phyloP scores from a whole-genome alignment of 2,113 vertebrate genomes.

The Laticauda laticaudata region DNA sequence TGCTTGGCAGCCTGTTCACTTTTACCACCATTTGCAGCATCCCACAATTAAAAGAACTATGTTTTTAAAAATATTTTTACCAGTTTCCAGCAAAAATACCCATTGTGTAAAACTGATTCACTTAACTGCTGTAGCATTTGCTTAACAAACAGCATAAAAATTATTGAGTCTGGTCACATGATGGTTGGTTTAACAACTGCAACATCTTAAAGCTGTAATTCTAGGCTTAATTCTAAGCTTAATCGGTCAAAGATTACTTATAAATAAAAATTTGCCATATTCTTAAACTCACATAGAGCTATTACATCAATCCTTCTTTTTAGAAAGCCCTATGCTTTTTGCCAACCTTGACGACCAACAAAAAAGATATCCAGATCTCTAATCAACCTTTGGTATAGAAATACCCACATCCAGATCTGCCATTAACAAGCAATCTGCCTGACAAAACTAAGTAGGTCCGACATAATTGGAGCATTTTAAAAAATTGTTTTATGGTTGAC shows the following conservation, averaged over 20 bases:
- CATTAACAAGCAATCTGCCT: background rate
- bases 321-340: background rate
- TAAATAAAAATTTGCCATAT: background rate
- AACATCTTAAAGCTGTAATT: background rate
- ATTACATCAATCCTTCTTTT: background rate
- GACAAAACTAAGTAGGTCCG: background rate
- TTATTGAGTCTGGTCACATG: background rate
- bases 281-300: background rate
- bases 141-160: background rate
- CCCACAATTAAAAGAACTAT: background rate
- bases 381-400: background rate
- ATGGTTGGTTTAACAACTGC: background rate
- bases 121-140: background rate
- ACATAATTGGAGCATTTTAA: background rate
- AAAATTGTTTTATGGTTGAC: background rate
- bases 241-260: background rate
- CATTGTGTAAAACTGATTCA: background rate
- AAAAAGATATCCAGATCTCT: background rate
- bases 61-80: background rate
- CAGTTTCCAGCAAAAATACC: background rate
- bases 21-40: background rate
- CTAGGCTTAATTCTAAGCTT: background rate
- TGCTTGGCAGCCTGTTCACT: background rate
- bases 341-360: background rate
- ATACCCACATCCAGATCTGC: background rate